Evolutionary conservation across 1,140 invertebrate genomes (phyloP), one percentile per base, ranked within the genome.

Genomic region (Camponotus vicinus): DNA sequence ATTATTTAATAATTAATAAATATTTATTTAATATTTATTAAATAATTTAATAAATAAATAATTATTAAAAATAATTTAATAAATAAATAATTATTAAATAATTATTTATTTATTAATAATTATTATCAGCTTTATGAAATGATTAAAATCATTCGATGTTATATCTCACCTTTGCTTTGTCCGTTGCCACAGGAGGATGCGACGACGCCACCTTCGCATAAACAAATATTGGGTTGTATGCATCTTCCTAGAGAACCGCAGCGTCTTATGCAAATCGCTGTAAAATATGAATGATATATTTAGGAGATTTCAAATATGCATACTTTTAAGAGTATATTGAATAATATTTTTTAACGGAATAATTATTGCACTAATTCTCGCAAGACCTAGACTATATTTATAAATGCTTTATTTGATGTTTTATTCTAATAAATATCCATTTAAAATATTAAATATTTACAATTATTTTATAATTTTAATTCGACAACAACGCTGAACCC

Each of bases 191-290:
- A 96, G 2, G 95, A 94, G 5, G 96, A 94, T 55, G 96, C 95
- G 57, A 97, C 95, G 0, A 95, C 92, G 32, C 97, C 97, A 55
- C 96, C 96, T 7, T 97, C 96, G 92, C 98, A 98, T 21, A 97
- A 94, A 93, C 98, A 98, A 82, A 98, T 95, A 94, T 98, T 98
- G 1, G 98, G 98, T 89, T 97, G 97, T 55, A 98, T 96, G 92
- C 98, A 98, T 70, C 96, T 95, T 40, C 98, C 98, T 45, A 95
- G 92, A 42, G 95, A 95, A 0, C 96, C 97, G 94, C 98, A 98
- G 66, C 97, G 95, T 90, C 97, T 95, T 11, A 96, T 94, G 92
- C 98, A 98, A 63, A 98, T 95, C n/a, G 98, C 98, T 75, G 18
- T 98, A 94, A 42, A 95, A 96, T 32, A 13, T 11, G 11, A 49